Base-by-base conservation (phyloP, 2,113 vertebrate genomes). In the Brienomyrus longianalis region DNA sequence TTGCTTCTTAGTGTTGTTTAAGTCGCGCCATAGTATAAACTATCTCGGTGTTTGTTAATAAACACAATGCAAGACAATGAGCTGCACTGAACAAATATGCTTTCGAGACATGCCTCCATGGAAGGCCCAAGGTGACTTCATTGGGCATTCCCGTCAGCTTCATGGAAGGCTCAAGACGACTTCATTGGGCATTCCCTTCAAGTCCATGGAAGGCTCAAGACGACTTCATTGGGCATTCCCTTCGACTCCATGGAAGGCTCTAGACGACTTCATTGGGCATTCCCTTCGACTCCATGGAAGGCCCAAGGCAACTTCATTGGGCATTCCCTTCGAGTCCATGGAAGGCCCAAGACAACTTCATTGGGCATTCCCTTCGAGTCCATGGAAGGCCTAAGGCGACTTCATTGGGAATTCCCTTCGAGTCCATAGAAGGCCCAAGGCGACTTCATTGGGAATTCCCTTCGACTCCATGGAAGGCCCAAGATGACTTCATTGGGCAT, bases 21-120 rank as follows among this genome's bases (percentile, higher is more conserved):
- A 98, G 97, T 97, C 97, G 97, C 97, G 97, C 98, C 97, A 97
- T 98, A 97, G 97, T 97, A 97, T 98, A 97, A 98, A 98, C 97
- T 97, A 93, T 94, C 96, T 94, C 94, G 95, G 96, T 97, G 97
- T 98, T 98, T 99, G 97, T 98, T 98, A 97, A 97, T 98, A 97
- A 99, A 98, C 97, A 98, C 95, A 96, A 96, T 96, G 95, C 96
- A 96, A 96, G 96, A 97, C 97, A 97, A 95, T 95, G 95, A 97
- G 96, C 93, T 95, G 97, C 95, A 95, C 97, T 97, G 96, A 97
- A 97, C 92, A 98, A 98, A 98, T 98, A 97, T 97, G 96, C 97
- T 97, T 97, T 97, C 94, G 95, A 96, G 97, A 97, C 95, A 95
- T 96, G 94, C 93, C 94, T 92, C 93, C 93, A 93, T 88, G 54